phyloP scores from a whole-genome alignment of 2,888 invertebrate genomes.

The Oscheius sp. region DNA sequence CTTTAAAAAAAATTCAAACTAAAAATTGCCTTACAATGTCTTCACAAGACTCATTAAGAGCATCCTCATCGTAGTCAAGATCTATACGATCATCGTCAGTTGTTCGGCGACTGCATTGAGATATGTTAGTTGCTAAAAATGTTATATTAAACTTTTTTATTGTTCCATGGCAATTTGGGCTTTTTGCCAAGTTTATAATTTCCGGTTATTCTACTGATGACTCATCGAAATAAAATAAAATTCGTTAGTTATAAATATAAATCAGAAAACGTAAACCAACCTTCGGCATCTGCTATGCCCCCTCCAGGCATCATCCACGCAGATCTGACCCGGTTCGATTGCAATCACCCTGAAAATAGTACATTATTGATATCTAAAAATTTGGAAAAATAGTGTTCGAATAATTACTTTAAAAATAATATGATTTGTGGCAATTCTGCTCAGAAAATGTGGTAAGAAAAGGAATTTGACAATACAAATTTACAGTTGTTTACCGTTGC shows the following conservation, averaged over 20 bases:
- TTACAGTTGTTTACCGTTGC: slow-evolving; percentile 10
- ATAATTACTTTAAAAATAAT: background rate
- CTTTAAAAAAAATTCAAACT: background rate
- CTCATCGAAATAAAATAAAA: background rate
- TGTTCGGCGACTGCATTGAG: background rate
- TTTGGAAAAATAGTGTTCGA: no score
- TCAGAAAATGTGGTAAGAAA: background rate
- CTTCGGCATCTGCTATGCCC: background rate
- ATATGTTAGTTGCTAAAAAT: background rate
- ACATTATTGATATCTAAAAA: no score
- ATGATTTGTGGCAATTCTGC: background rate
- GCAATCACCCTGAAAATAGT: background rate
- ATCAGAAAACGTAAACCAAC: no score
- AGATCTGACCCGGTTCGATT: background rate
- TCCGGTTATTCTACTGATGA: no score
- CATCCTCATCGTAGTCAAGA: slow-evolving; percentile 22
- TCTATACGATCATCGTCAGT: slow-evolving; percentile 14
- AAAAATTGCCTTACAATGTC: background rate
- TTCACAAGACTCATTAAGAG: background rate
- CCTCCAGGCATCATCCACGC: background rate
- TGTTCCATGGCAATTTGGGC: no score
- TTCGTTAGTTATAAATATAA: no score
- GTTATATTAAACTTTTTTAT: background rate
- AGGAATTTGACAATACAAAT: background rate
- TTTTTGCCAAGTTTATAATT: no score